Evolutionary conservation across 2,113 vertebrate species (phyloP).

Genomic region (Periophthalmus modestus): DNA sequence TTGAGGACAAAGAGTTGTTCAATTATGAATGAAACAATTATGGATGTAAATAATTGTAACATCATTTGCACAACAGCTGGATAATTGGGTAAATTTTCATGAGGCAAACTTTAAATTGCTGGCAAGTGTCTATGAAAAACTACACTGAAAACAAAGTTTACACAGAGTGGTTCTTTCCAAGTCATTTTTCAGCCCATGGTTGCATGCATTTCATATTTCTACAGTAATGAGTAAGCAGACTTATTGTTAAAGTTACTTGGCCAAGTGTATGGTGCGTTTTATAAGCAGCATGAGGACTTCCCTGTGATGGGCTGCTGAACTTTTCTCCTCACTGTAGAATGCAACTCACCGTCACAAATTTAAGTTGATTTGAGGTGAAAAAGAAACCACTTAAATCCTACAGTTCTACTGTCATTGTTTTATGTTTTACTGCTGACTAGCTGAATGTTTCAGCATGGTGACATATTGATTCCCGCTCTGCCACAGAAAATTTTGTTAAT

Average conservation of each 20-base stretch:
- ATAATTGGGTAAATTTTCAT: slow-evolving; percentile 33
- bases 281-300: background rate
- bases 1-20: slow-evolving; percentile 23
- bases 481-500: too few species aligned
- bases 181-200: slow-evolving; percentile 9
- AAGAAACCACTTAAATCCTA: too few species aligned
- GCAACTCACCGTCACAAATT: too few species aligned
- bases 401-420: too few species aligned
- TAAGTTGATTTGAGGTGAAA: too few species aligned
- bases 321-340: too few species aligned
- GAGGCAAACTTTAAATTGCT: slow-evolving; percentile 32
- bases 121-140: slow-evolving; percentile 25
- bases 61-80: slow-evolving; percentile 29
- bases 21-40: slow-evolving; percentile 41
- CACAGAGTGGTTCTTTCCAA: slow-evolving; percentile 16
- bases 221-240: background rate
- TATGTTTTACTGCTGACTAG: too few species aligned
- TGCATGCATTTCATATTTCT: slow-evolving; percentile 3
- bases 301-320: background rate
- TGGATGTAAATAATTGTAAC: slow-evolving; percentile 32
- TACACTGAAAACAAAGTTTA: slow-evolving; percentile 19
- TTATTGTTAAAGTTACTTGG: background rate
- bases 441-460: too few species aligned
- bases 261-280: background rate
- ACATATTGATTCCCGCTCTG: too few species aligned